A percentile compares a stretch with the other conserved stretches of the same genome.
Evolutionary conservation across 2,113 vertebrate species (phyloP).

Genomic region (Crotalus helleri): DNA sequence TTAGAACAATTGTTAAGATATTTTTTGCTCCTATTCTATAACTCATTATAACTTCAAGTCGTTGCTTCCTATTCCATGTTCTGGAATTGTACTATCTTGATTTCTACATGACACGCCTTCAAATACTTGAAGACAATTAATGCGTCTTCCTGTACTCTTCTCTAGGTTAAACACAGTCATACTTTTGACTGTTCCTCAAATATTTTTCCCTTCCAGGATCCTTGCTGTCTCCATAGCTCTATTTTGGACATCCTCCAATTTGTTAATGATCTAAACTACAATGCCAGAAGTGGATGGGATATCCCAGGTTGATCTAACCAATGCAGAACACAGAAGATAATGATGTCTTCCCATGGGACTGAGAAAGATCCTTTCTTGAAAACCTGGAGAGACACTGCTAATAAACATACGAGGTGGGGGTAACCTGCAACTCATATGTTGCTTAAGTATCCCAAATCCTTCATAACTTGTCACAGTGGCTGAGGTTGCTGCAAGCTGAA

Average conservation of each 20-base stretch:
- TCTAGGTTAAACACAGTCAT: not conserved
- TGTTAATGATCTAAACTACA: not conserved
- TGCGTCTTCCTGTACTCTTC: not conserved
- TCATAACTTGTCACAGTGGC: not conserved
- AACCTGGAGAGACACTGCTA: not conserved
- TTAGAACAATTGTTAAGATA: not conserved
- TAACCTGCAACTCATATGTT: not conserved
- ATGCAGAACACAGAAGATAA: not conserved
- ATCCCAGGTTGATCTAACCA: not conserved
- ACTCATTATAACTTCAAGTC: not conserved
- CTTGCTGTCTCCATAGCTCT: not conserved
- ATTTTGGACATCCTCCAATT: not conserved
- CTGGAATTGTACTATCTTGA: not conserved
- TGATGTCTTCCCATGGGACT: not conserved
- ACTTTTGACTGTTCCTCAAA: not conserved
- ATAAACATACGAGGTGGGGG: not conserved
- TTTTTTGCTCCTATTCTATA: not conserved
- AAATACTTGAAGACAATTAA: not conserved
- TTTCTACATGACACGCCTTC: not conserved
- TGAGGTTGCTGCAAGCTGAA: not conserved
- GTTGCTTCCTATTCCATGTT: not conserved
- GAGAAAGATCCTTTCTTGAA: not conserved
- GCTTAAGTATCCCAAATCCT: not conserved
- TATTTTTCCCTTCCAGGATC: not conserved
- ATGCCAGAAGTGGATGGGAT: not conserved